These are phyloP conservation scores for Xylocopa sonorina DNA, from an alignment of 1,140 invertebrate genomes.

Conservation along the genomic window DNA sequence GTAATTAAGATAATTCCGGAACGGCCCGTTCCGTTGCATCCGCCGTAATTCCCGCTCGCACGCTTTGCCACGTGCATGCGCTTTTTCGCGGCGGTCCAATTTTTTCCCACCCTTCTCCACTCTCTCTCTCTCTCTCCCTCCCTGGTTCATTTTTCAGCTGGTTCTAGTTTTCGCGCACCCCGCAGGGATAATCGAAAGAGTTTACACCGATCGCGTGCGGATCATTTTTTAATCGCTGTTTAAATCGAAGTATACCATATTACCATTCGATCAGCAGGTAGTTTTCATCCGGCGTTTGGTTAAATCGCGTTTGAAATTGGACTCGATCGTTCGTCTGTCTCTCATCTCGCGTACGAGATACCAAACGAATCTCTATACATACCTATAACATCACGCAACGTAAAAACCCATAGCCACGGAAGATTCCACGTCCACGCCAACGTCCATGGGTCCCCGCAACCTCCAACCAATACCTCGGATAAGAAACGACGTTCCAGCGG, in stretches of 20 bases:
- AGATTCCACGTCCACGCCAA: slow-evolving; percentile 18
- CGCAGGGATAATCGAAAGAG: neutral
- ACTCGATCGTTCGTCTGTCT: no score
- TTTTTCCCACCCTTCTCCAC: neutral
- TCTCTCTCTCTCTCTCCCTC: neutral
- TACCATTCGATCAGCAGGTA: no score
- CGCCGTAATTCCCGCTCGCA: slow-evolving; percentile 8
- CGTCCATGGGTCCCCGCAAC: slow-evolving; percentile 49
- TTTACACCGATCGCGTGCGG: no score
- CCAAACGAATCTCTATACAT: no score
- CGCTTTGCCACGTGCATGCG: slow-evolving; percentile 15
- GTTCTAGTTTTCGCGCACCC: neutral
- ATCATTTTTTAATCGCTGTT: no score
- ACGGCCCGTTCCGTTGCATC: slow-evolving; percentile 11
- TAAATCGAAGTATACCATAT: no score
- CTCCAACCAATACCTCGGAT: slow-evolving; percentile 49
- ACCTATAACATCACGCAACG: no score
- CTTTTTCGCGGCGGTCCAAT: neutral
- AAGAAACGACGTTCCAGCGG: slow-evolving; percentile 25
- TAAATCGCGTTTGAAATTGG: no score
- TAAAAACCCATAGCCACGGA: no score
- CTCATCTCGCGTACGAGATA: no score
- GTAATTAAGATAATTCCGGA: slow-evolving; percentile 52
- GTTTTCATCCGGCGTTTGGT: no score
- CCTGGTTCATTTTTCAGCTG: neutral